phyloP scores from a whole-genome alignment of 2,113 vertebrate genomes.

The Anolis sagrei region DNA sequence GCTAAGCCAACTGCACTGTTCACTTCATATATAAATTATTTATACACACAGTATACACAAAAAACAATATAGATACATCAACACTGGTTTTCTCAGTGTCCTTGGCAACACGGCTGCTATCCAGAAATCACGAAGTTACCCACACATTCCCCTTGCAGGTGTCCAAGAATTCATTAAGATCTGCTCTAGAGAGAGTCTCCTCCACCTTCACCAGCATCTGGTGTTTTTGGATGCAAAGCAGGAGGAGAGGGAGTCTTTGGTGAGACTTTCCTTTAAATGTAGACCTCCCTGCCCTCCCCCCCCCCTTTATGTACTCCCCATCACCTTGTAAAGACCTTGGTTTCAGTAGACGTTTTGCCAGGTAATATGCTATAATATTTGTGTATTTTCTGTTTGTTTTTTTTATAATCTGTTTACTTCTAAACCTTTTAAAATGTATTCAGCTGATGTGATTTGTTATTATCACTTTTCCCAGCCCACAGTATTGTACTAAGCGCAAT shows the following conservation, averaged over 20 bases:
- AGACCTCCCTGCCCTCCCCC: background rate
- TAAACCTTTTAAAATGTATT: no score
- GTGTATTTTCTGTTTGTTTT: background rate
- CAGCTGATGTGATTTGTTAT: no score
- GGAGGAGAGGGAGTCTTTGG: background rate
- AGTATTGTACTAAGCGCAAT: no score
- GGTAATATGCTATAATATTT: background rate
- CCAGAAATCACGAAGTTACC: background rate
- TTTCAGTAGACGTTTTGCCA: background rate
- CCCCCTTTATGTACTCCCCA: background rate
- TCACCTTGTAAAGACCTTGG: background rate
- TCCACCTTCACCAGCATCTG: background rate
- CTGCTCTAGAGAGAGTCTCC: background rate
- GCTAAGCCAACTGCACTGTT: no score
- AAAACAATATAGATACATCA: no score
- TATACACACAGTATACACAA: no score
- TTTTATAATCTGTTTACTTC: background rate
- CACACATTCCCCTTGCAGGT: background rate
- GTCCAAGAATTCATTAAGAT: background rate
- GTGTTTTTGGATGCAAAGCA: background rate
- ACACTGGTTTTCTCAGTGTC: background rate
- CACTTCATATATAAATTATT: no score
- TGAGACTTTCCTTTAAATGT: background rate
- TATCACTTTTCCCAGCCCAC: no score
- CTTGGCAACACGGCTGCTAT: background rate